These are phyloP conservation scores for Ariolimax columbianus DNA, from an alignment of 2,888 invertebrate species.

Conservation along the genomic window DNA sequence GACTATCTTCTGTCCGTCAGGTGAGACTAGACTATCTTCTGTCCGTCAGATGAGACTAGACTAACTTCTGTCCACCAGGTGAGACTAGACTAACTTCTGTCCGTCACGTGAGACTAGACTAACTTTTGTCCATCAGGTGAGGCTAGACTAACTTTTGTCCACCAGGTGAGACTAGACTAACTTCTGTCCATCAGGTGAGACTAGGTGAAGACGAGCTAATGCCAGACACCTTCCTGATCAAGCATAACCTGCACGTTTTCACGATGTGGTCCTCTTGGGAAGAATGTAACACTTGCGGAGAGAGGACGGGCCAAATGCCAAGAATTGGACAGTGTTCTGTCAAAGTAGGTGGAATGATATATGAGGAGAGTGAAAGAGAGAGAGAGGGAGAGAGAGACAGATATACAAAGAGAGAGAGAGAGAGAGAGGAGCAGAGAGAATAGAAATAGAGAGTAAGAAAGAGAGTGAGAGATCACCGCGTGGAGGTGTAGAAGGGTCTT, in stretches of 20 bases:
- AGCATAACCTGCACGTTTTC: slow-evolving; percentile 75
- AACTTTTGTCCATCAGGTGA: not conserved
- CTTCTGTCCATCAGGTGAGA: not conserved
- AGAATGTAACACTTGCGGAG: slow-evolving; percentile 84
- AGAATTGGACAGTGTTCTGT: slow-evolving; percentile 84
- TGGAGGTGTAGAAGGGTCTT: no score
- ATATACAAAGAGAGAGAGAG: not conserved
- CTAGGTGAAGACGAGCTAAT: not conserved
- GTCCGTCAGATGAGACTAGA: no score
- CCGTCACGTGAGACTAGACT: no score
- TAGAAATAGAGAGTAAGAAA: slow-evolving; percentile 12
- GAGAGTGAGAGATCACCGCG: not conserved
- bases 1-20: no score
- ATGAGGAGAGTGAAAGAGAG: not conserved
- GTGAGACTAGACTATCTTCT: no score
- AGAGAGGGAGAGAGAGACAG: not conserved
- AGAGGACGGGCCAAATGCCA: slow-evolving; percentile 81
- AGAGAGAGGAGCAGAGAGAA: slow-evolving; percentile 15
- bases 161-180: not conserved
- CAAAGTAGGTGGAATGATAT: slow-evolving; percentile 46
- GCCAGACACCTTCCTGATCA: slow-evolving; percentile 77
- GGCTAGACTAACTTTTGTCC: not conserved
- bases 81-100: no score
- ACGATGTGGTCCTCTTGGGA: slow-evolving; percentile 85
- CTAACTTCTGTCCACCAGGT: no score